Conservation (phyloP, 1,140 invertebrate genomes). For the Akabosia matsudoensis region DNA sequence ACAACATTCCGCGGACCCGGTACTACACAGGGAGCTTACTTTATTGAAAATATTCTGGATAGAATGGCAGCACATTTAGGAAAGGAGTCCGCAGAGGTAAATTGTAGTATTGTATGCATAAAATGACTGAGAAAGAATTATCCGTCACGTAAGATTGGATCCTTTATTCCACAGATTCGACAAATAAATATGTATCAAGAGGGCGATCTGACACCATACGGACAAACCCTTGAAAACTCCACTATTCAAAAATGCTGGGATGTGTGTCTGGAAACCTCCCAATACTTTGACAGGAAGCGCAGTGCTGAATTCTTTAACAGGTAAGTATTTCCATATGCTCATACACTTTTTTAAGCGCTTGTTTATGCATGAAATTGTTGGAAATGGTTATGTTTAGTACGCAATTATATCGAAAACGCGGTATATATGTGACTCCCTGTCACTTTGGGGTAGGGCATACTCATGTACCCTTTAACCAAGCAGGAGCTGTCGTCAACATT, state of each 20-base stretch:
- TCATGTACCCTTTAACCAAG: slow-evolving; percentile 54
- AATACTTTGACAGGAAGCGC: slow-evolving; percentile 49
- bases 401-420: slow-evolving; percentile 52
- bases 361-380: not conserved
- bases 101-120: no score
- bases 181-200: slow-evolving; percentile 54
- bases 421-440: slow-evolving; percentile 54
- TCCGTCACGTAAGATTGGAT: no score
- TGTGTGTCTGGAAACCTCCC: slow-evolving; percentile 50
- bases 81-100: slow-evolving; percentile 49
- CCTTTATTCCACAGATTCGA: slow-evolving; percentile 49
- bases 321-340: slow-evolving; percentile 32
- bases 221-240: slow-evolving; percentile 52
- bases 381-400: not conserved
- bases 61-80: slow-evolving; percentile 50
- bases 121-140: no score
- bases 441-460: slow-evolving; percentile 56
- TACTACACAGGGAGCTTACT: slow-evolving; percentile 53
- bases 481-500: slow-evolving; percentile 56
- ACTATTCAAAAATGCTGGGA: slow-evolving; percentile 54
- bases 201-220: slow-evolving; percentile 52
- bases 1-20: slow-evolving; percentile 55
- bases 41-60: slow-evolving; percentile 51
- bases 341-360: not conserved
- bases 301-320: slow-evolving; percentile 51